A percentile compares a stretch with the other conserved stretches of the same genome.
phyloP scores from a whole-genome alignment of 2,113 vertebrate genomes.

The Chauna torquata region DNA sequence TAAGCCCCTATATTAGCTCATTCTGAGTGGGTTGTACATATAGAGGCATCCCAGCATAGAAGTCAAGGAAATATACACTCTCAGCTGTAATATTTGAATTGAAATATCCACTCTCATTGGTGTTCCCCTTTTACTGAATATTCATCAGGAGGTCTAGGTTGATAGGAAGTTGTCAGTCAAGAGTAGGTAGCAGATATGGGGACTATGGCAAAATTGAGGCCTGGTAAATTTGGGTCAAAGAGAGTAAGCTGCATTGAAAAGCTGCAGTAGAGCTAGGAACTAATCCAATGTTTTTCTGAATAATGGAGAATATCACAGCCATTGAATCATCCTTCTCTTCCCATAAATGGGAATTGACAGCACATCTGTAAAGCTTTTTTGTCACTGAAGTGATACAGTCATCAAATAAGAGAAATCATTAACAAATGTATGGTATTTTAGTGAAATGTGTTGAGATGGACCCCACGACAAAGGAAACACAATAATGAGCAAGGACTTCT shows the following conservation, averaged over 20 bases:
- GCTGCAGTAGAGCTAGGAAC: neutral
- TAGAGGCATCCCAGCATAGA: neutral
- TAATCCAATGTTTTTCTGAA: constrained; percentile 44
- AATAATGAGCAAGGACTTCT: neutral
- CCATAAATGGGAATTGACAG: constrained; percentile 22
- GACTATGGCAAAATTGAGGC: constrained; percentile 27
- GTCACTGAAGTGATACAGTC: neutral
- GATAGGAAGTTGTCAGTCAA: constrained; percentile 26
- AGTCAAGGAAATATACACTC: neutral
- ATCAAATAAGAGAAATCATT: constrained; percentile 39
- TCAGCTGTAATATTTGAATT: neutral
- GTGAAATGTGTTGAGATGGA: constrained; percentile 10
- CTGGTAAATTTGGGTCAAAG: constrained; percentile 49
- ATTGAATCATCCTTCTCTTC: constrained; percentile 37
- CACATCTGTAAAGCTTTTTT: constrained; percentile 29
- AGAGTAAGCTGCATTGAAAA: constrained; percentile 39
- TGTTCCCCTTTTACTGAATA: neutral
- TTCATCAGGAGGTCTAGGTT: neutral
- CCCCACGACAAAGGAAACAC: constrained; percentile 7
- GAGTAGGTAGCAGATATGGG: neutral
- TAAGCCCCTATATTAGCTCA: neutral
- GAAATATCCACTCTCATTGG: neutral
- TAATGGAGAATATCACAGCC: constrained; percentile 14
- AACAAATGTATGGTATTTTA: constrained; percentile 10
- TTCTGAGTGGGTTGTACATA: neutral